These are phyloP conservation scores for Mystacornis crossleyi DNA, from an alignment of 2,113 vertebrate genomes.

Conservation along the genomic window DNA sequence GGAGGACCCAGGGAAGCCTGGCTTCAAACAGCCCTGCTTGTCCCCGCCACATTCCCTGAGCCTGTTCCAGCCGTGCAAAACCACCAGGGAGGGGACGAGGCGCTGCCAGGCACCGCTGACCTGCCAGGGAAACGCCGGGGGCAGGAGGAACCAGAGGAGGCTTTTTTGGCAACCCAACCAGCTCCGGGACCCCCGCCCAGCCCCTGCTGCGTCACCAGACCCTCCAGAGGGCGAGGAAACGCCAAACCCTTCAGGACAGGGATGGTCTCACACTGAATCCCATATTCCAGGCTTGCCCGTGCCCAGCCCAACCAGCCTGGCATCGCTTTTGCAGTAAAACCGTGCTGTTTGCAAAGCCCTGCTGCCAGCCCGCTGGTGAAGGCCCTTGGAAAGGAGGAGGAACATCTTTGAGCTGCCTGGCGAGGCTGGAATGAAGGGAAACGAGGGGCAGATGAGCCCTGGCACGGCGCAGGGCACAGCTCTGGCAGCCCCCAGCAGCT, in stretches of 20 bases:
- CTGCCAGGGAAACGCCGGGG: neutral
- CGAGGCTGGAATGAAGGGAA: accelerated
- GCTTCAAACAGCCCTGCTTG: neutral
- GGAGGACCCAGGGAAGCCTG: neutral
- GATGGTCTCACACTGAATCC: accelerated
- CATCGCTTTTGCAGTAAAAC: neutral
- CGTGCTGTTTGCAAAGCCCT: accelerated
- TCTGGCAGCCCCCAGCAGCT: neutral
- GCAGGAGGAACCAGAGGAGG: neutral
- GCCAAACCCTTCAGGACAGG: neutral
- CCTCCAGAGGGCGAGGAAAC: neutral
- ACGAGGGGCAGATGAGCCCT: neutral
- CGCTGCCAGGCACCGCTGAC: neutral
- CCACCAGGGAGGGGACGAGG: neutral
- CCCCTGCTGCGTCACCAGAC: neutral
- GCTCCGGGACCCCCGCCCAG: neutral
- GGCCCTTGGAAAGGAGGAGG: neutral
- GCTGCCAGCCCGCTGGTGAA: neutral
- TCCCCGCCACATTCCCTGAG: neutral
- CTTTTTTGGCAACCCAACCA: no score
- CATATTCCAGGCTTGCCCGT: neutral
- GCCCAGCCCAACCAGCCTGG: neutral
- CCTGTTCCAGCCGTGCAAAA: neutral
- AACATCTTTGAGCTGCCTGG: accelerated
- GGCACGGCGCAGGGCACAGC: neutral